Evolutionary conservation across 1,140 invertebrate genomes (phyloP).

Genomic region (Habropoda laboriosa): DNA sequence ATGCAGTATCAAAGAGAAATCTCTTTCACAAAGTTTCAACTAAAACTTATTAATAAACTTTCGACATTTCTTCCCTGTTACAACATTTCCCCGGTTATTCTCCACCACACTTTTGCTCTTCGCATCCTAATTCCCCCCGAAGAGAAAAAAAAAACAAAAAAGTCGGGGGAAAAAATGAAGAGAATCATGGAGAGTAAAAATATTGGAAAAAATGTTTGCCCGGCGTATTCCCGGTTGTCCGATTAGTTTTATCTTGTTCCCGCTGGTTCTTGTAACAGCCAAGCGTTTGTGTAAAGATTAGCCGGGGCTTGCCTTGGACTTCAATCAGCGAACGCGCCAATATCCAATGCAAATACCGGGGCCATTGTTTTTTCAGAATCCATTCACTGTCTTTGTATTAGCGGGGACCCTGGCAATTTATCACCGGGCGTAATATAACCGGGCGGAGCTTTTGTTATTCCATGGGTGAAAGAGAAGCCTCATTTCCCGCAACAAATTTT

Average conservation of each 20-base stretch:
- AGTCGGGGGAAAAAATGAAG: too few species aligned
- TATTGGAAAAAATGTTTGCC: neutral
- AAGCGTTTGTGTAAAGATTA: neutral
- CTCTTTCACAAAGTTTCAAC: too few species aligned
- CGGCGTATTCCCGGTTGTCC: neutral
- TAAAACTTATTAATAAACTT: too few species aligned
- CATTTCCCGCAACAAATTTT: conserved; percentile 51
- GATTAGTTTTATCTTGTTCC: conserved; percentile 8
- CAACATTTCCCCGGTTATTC: too few species aligned
- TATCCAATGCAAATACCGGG: conserved; percentile 20
- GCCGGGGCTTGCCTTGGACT: conserved; percentile 3
- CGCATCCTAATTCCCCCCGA: too few species aligned
- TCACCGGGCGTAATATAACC: conserved; percentile 45
- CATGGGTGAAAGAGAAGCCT: conserved; percentile 32
- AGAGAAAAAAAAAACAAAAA: neutral
- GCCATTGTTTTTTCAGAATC: conserved; percentile 21
- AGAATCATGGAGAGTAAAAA: too few species aligned
- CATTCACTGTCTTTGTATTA: conserved; percentile 27
- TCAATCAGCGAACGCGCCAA: conserved; percentile 30
- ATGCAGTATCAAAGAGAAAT: too few species aligned
- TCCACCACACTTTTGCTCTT: too few species aligned
- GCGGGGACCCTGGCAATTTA: conserved; percentile 35
- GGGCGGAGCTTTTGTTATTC: conserved; percentile 37
- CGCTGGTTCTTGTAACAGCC: neutral
- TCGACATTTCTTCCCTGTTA: too few species aligned